phyloP scores from a whole-genome alignment of 2,797 vertebrate genomes.

The Danio jaintianensis region DNA sequence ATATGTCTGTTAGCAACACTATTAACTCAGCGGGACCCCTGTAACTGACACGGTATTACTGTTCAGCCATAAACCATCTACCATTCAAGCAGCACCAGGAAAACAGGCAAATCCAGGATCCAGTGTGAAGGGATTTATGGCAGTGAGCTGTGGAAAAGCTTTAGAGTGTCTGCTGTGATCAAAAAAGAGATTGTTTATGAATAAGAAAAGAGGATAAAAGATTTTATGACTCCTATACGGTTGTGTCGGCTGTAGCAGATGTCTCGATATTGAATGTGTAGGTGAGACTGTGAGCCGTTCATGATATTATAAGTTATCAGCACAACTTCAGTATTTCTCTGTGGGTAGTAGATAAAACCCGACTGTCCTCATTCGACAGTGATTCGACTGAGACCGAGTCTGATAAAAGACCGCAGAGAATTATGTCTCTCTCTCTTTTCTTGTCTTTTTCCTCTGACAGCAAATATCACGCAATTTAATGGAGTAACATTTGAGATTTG shows the following conservation, averaged over 20 bases:
- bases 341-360: conserved; percentile 26
- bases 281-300: neutral
- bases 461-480: conserved; percentile 28
- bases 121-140: conserved; percentile 9
- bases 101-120: neutral
- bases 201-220: conserved; percentile 5
- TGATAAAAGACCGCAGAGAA: conserved; percentile 26
- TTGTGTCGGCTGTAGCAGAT: neutral
- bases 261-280: conserved; percentile 24
- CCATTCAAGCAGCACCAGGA: neutral
- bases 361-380: conserved; percentile 15
- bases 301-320: conserved; percentile 34
- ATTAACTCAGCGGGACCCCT: neutral
- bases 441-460: neutral
- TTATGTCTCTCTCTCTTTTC: neutral
- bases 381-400: conserved; percentile 14
- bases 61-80: neutral
- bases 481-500: conserved; percentile 22
- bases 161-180: conserved; percentile 19
- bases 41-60: neutral
- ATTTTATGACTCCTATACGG: neutral
- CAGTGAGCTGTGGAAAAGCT: conserved; percentile 2
- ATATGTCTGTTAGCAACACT: neutral
- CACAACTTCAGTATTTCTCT: conserved; percentile 36
- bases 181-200: neutral